Percentiles rank a stretch among this genome's conserved stretches.
Conservation (phyloP, 1,140 invertebrate genomes). For the Eueides isabella region DNA sequence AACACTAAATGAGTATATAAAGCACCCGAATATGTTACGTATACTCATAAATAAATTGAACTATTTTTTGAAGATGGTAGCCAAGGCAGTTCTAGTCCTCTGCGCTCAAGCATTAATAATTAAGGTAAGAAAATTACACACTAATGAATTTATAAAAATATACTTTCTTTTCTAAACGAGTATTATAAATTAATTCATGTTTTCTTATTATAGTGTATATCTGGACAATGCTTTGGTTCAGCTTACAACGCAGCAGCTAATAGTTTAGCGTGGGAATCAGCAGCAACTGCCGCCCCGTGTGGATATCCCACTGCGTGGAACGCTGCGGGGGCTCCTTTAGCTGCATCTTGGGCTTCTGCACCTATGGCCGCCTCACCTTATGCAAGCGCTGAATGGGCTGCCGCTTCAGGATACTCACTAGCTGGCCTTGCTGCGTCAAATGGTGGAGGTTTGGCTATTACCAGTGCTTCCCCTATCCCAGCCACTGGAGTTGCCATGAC, state of each 20-base stretch:
- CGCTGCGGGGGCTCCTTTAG: neutral
- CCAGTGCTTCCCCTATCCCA: constrained; percentile 43
- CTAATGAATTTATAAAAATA: neutral
- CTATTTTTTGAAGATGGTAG: constrained; percentile 19
- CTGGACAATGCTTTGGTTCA: constrained; percentile 27
- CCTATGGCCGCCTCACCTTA: constrained; percentile 27
- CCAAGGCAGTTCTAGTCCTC: constrained; percentile 17
- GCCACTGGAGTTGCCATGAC: constrained; percentile 47
- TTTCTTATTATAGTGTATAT: constrained; percentile 32
- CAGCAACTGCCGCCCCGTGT: neutral
- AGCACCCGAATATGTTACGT: neutral
- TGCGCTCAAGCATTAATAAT: constrained; percentile 20
- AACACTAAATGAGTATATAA: neutral
- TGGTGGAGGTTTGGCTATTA: constrained; percentile 49
- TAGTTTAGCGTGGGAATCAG: neutral
- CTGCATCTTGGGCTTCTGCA: constrained; percentile 12
- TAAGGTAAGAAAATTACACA: constrained; percentile 21
- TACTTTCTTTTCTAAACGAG: neutral
- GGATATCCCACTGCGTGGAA: too few relatives aligned
- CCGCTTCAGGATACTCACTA: neutral
- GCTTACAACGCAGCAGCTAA: constrained; percentile 18
- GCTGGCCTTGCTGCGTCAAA: constrained; percentile 29
- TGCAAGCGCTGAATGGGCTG: constrained; percentile 17
- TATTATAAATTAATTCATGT: neutral
- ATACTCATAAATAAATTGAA: neutral